Conservation (phyloP, 1,140 invertebrate genomes). For the Brachionus angularis region DNA sequence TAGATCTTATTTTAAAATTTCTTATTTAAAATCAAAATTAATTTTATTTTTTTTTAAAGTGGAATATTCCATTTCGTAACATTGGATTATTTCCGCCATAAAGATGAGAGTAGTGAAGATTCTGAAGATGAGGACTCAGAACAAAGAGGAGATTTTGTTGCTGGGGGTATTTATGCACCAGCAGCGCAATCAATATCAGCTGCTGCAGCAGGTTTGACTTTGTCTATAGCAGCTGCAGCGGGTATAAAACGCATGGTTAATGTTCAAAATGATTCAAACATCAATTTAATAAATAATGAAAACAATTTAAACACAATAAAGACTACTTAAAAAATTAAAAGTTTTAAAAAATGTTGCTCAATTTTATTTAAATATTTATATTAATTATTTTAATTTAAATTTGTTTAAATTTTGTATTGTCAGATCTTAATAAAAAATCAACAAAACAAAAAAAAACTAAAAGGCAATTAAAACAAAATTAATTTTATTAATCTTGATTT, state of each 20-base stretch:
- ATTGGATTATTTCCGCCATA: conserved; percentile 29
- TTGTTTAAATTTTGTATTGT: too few relatives aligned
- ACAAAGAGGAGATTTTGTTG: conserved; percentile 42
- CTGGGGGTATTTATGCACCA: conserved; percentile 37
- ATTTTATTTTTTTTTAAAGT: conserved; percentile 7
- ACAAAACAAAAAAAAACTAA: too few relatives aligned
- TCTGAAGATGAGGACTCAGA: conserved; percentile 12
- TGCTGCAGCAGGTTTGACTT: conserved; percentile 25
- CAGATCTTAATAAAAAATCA: too few relatives aligned
- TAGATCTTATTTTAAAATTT: background rate
- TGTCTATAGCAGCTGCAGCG: conserved; percentile 41
- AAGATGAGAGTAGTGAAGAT: conserved; percentile 9
- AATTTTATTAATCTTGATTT: too few relatives aligned
- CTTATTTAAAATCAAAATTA: background rate
- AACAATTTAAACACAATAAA: background rate
- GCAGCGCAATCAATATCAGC: conserved; percentile 26
- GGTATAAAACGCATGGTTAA: background rate
- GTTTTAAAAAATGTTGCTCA: too few relatives aligned
- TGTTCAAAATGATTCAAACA: background rate
- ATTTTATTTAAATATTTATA: too few relatives aligned
- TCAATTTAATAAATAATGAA: background rate
- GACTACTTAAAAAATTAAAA: too few relatives aligned
- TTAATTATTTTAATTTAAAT: too few relatives aligned
- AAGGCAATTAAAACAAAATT: too few relatives aligned
- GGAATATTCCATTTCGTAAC: conserved; percentile 44